Base-by-base conservation (phyloP, 2,888 invertebrate species). In the Hirtodrosophila duncani region DNA sequence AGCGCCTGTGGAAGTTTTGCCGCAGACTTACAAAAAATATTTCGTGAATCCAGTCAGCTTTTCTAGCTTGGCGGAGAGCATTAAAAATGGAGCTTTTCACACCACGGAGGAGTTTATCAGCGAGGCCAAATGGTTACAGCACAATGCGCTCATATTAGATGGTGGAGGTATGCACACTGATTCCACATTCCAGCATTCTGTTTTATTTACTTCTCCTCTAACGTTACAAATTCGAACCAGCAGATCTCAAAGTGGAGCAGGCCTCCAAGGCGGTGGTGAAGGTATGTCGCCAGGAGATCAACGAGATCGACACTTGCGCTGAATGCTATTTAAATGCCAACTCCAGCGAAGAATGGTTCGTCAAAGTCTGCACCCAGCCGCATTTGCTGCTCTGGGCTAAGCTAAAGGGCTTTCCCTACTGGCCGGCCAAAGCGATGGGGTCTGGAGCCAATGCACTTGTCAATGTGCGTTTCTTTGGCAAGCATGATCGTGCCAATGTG, bases 321-420 rank as follows among this genome's bases (percentile, higher is more conserved):
- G 95, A 96, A 82, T 98, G 98, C 85, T 98, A 97, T 87, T 88
- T 91, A 33, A 94, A 93, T 75, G 96, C 96, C 3, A 94, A 95
- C 81, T 92, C 93, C 0, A 71, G 58, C 31, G 90, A 93, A 39
- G 91, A 92, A 49, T 98, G 97, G 97, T 98, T 98, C 87, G 92
- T 94, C 0, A 94, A 96, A 82, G 95, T 96, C 1, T 98, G 98
- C 87, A 92, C 93, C 13, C 92, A 91, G 46, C 97, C 97, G 0
- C 98, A 98, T 88, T 88, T 95, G 9, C 87, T 98, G 45, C 92
- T 98, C 1, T 99, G 98, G 98, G 98, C 98, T 0, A 97, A 98
- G 85, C 88, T 98, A 7, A 97, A 97, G 88, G 98, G 92, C 86
- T 98, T 97, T 82, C 98, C 98, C 0, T 97, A 93, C 86, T 99